Conservation (phyloP, 2,888 invertebrate genomes). For the Endomychus coccineus region DNA sequence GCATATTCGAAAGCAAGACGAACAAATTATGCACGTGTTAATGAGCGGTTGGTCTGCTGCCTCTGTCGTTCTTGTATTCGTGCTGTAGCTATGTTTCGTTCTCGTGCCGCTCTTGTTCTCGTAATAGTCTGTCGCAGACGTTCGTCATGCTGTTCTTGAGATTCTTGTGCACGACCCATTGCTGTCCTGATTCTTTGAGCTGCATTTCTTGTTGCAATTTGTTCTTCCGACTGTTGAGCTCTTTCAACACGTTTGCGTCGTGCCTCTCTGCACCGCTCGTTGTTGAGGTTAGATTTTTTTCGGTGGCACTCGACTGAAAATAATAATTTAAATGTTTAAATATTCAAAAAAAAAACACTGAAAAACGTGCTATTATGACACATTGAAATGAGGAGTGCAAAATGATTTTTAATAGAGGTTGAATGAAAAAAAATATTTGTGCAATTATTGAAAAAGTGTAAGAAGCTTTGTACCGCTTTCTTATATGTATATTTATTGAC, state of each 20-base stretch:
- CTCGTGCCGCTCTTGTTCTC: slow-evolving; percentile 6
- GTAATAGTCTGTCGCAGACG: slow-evolving; percentile 11
- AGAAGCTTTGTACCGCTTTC: no score
- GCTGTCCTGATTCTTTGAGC: slow-evolving; percentile 6
- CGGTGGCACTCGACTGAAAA: background rate
- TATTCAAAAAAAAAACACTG: slow-evolving; percentile 2
- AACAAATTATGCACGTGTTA: slow-evolving; percentile 7
- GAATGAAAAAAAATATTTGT: slow-evolving; percentile 2
- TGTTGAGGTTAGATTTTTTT: slow-evolving; percentile 13
- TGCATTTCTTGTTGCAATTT: slow-evolving; percentile 3
- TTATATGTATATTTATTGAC: no score
- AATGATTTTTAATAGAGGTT: slow-evolving; percentile 4
- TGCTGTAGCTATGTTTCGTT: slow-evolving; percentile 6
- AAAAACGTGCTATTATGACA: background rate
- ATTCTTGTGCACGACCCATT: slow-evolving; percentile 9
- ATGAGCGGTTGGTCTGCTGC: slow-evolving; percentile 3
- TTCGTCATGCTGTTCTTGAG: slow-evolving; percentile 13
- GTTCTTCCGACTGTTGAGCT: background rate
- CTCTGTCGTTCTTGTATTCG: slow-evolving; percentile 3
- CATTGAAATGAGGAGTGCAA: slow-evolving; percentile 1
- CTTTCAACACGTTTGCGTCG: slow-evolving; percentile 10
- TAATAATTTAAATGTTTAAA: slow-evolving; percentile 1
- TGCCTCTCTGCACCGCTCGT: slow-evolving; percentile 11
- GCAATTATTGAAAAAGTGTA: slow-evolving; percentile 4
- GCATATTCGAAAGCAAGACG: slow-evolving; percentile 6